A percentile compares a stretch with the other conserved stretches of the same genome.
These are phyloP conservation scores for Gobionotothen gibberifrons DNA, from an alignment of 2,797 vertebrate genomes.

Conservation along the genomic window DNA sequence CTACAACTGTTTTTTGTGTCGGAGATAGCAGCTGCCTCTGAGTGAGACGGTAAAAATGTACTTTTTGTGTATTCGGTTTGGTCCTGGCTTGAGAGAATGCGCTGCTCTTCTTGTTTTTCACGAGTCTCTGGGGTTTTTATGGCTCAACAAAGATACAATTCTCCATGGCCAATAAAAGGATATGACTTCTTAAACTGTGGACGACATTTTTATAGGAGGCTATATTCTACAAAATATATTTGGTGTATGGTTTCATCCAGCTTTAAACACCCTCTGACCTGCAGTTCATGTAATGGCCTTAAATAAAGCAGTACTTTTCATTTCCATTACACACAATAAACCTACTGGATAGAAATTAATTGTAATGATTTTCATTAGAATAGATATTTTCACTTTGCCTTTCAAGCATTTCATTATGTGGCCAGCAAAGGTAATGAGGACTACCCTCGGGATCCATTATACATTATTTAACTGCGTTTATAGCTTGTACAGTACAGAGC, in stretches of 20 bases:
- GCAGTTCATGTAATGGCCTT: constrained; percentile 16
- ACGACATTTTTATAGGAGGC: constrained; percentile 28
- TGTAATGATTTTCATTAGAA: constrained; percentile 21
- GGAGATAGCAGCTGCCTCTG: not conserved
- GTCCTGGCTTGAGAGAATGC: constrained; percentile 22
- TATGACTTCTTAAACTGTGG: constrained; percentile 19
- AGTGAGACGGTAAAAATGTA: constrained; percentile 10
- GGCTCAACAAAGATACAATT: constrained; percentile 30
- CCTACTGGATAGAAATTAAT: constrained; percentile 13
- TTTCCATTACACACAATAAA: constrained; percentile 19
- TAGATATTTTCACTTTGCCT: constrained; percentile 36
- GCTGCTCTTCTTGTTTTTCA: constrained; percentile 20
- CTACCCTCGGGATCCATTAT: constrained; percentile 47
- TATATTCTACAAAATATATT: constrained; percentile 27
- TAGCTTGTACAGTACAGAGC: constrained; percentile 16
- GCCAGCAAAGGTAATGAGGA: constrained; percentile 35
- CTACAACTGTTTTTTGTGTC: not conserved
- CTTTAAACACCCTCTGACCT: constrained; percentile 16
- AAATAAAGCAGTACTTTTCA: constrained; percentile 21
- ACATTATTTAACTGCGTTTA: constrained; percentile 53
- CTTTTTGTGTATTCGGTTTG: constrained; percentile 9
- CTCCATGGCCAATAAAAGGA: constrained; percentile 26
- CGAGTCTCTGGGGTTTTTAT: constrained; percentile 23
- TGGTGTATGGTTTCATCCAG: constrained; percentile 15
- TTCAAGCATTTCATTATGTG: constrained; percentile 49